A percentile compares a stretch with the other conserved stretches of the same genome.
These are phyloP conservation scores for Scortum barcoo DNA, from an alignment of 2,113 vertebrate genomes.

Conservation along the genomic window DNA sequence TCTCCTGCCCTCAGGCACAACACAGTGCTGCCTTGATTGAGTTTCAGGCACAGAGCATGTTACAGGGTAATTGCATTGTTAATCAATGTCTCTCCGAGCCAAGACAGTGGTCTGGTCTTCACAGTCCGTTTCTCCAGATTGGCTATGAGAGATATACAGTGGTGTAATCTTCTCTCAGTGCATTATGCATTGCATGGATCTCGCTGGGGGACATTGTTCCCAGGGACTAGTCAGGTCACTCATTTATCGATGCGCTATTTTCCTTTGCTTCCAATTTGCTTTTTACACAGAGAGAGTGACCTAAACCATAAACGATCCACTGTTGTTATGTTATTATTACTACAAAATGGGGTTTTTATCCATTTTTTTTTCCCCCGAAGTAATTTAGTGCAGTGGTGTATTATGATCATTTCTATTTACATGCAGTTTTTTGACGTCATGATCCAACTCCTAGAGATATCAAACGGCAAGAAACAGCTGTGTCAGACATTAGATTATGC, in stretches of 20 bases:
- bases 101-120: conserved; percentile 77
- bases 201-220: conserved; percentile 61
- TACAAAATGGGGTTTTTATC: conserved; percentile 20
- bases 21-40: conserved; percentile 77
- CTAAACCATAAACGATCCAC: conserved; percentile 18
- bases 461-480: conserved; percentile 41
- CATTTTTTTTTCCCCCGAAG: not conserved
- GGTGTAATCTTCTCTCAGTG: conserved; percentile 77
- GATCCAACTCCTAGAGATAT: conserved; percentile 11
- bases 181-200: conserved; percentile 69
- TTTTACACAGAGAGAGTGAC: conserved; percentile 39
- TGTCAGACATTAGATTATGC: conserved; percentile 45
- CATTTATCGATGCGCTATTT: conserved; percentile 67
- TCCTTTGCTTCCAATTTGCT: conserved; percentile 47
- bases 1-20: conserved; percentile 69
- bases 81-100: conserved; percentile 84
- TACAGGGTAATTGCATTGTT: conserved; percentile 86
- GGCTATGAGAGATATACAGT: conserved; percentile 77
- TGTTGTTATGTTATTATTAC: not conserved
- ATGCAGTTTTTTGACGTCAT: conserved; percentile 4
- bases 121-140: conserved; percentile 73
- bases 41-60: conserved; percentile 84
- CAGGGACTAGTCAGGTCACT: conserved; percentile 61
- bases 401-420: conserved; percentile 28
- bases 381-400: conserved; percentile 20